Percentiles rank a stretch among this genome's conserved stretches.
Evolutionary conservation across 2,797 vertebrate species (phyloP).

Genomic region (Oreortyx pictus): DNA sequence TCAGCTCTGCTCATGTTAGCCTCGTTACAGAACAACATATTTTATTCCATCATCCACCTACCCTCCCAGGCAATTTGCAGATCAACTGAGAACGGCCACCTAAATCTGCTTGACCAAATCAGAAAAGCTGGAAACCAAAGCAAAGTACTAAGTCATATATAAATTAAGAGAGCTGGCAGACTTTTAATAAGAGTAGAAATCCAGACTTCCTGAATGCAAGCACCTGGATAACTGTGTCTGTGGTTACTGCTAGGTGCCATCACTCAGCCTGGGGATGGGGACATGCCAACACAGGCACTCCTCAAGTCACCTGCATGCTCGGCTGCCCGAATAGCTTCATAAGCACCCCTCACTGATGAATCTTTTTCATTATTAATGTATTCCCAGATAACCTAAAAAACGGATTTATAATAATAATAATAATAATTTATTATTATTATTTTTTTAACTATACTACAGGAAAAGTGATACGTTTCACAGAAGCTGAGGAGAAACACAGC

Average conservation of each 20-base stretch:
- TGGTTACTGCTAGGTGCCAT: background rate
- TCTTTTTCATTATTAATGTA: background rate
- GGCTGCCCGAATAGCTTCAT: background rate
- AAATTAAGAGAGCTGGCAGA: background rate
- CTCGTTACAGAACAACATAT: background rate
- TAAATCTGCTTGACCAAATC: background rate
- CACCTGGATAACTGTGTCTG: background rate
- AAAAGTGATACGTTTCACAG: background rate
- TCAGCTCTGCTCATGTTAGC: background rate
- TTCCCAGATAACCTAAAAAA: background rate
- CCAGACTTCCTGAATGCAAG: background rate
- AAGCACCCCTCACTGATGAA: background rate
- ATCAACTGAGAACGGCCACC: background rate
- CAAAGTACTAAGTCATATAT: background rate
- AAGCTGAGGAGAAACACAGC: background rate
- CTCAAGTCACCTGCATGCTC: background rate
- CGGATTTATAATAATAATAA: no score
- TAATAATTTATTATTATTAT: no score
- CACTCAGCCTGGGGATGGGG: background rate
- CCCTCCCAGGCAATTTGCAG: background rate
- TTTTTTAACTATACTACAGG: background rate
- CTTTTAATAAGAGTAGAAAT: background rate
- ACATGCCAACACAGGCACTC: background rate
- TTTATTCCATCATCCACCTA: no score
- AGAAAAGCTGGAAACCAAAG: background rate